Evolutionary conservation across 64 coral and sea anemone genomes (phyloP), one percentile per base, ranked within the genome.

Genomic region (Stylophora pistillata): DNA sequence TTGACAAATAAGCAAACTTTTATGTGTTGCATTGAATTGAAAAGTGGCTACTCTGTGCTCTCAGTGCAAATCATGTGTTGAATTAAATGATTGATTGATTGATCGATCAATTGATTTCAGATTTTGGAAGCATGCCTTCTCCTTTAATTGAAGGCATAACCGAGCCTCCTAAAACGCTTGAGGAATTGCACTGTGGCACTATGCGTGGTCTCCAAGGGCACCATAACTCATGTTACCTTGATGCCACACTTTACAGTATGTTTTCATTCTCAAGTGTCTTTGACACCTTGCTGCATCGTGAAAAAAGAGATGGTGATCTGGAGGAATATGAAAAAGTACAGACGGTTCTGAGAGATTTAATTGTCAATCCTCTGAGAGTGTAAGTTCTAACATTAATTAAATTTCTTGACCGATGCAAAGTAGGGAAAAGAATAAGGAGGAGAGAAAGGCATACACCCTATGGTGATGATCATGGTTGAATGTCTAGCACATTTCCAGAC

Each of bases 151-250:
- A 85, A 13, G 96, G 93, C 18, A 78, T 87, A 34, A 86, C 95
- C 23, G 53, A 65, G 6, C 97, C 97, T 10, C 93, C 69, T 16
- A 47, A 71, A 16, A 71, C 76, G 11, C 72, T 95, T 13, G 54
- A 56, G 2, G 30, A 78, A 0, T 4, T 60, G 13, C 56, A 72
- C 3, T 58, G 89, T 82, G 87, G 93, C 0, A 82, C 3, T 23
- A 90, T 95, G 89, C 74, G 72, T 84, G 97, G 97, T 66, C 95
- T 99, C 13, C 97, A 99, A 59, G 97, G 97, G 21, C 97, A 99
- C 31, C 97, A 99, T 27, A 99, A 99, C 63, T 99, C 97, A 0
- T 99, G 97, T 59, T 99, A 99, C 56, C 73, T 99, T 31, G 97
- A 99, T 56, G 90, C 97, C 1, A 99, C 97, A 2, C 56, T 99